Base-by-base conservation (phyloP, 1,140 invertebrate genomes). In the Cylas formicarius region DNA sequence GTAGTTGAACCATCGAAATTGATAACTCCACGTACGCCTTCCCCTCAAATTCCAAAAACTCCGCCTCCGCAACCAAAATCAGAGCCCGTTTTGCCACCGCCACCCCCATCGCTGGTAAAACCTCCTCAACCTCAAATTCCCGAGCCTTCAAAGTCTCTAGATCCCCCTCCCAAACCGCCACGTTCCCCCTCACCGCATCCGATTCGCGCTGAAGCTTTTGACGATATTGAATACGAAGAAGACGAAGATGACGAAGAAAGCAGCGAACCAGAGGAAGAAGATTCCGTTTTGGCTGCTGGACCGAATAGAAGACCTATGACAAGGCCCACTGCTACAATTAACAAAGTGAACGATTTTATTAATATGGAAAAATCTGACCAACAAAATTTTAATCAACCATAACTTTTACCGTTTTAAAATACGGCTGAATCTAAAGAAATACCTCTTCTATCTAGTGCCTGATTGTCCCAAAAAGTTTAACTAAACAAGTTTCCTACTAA, bases 101-200 rank as follows among this genome's bases (percentile, higher is more conserved):
- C 38, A 34, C 31, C 44, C 9, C 26, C 42, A 29, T 13, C 37
- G 2, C 29, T 36, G 10, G 16, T 18, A 24, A 8, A 10, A n/a
- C 13, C 31, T 2, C 17, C 28, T 20, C 31, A 26, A 4, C 9
- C 21, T 17, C 26, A 26, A 14, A 27, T 40, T 19, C 28, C 32
- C n/a, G 14, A 33, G 23, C 18, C 41, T 18, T 17, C 32, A 18
- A 11, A 24, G 8, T 16, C 37, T 8, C 41, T 45, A 8, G 52
- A 58, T 18, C 54, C 55, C 10, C 57, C 57, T 9, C 36, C 45
- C 3, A 60, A 60, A 52, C 57, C 57, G 23, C 57, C 60, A 33
- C 43, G 61, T 19, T 57, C 61, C 10, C 59, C 57, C 16, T 63
- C 61, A 0, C 61, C 61, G 1, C 58, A 62, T 48, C 61, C 61